A percentile compares a stretch with the other conserved stretches of the same genome.
These are phyloP conservation scores for Magallana nippona DNA, from an alignment of 2,888 invertebrate species.

Conservation along the genomic window DNA sequence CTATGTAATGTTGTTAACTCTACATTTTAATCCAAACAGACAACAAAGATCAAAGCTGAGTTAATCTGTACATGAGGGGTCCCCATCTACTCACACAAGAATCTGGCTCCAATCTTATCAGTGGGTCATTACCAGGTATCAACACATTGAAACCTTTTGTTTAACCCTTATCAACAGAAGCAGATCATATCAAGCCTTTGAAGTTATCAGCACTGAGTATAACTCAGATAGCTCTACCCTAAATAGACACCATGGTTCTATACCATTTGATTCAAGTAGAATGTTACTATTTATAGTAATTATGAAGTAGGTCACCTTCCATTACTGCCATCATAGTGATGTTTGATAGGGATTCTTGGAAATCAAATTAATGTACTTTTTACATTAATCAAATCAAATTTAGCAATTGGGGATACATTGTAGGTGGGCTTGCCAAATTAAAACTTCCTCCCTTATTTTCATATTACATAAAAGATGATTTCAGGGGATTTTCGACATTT, in stretches of 20 bases:
- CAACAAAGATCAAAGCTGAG: constrained; percentile 9
- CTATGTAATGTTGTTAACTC: neutral
- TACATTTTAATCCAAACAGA: neutral
- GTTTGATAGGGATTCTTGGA: neutral
- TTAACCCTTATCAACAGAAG: constrained; percentile 23
- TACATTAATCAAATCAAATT: too few species aligned
- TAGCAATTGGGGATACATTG: too few species aligned
- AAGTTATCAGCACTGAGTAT: constrained; percentile 6
- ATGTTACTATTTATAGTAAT: neutral
- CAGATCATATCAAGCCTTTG: constrained; percentile 17
- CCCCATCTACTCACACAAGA: neutral
- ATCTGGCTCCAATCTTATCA: neutral
- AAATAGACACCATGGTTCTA: neutral
- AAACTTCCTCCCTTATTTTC: too few species aligned
- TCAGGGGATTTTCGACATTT: too few species aligned
- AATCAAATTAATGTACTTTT: too few species aligned
- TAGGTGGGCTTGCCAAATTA: too few species aligned
- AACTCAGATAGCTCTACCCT: neutral
- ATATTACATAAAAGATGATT: too few species aligned
- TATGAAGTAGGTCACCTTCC: neutral
- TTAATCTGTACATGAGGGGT: neutral
- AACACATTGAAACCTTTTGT: constrained; percentile 5
- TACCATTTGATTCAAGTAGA: neutral
- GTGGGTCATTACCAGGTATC: neutral
- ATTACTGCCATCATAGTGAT: neutral